These are phyloP conservation scores for Yponomeuta cagnagella DNA, from an alignment of 2,888 invertebrate genomes.

Conservation along the genomic window DNA sequence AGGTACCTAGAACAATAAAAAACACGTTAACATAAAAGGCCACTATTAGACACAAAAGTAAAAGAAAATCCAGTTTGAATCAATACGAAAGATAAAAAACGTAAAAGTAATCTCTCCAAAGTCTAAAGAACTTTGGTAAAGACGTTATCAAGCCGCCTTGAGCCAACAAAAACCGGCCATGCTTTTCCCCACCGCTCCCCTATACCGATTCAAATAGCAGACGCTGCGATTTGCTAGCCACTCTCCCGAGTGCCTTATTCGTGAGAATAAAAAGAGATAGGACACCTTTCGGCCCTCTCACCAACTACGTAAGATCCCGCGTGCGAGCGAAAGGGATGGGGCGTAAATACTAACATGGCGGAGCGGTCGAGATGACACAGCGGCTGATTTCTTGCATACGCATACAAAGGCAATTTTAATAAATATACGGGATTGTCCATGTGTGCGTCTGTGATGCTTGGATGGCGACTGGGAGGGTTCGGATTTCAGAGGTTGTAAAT, in stretches of 20 bases:
- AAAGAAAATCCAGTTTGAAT: background rate
- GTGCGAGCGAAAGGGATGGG: constrained; percentile 41
- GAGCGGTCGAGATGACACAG: constrained; percentile 45
- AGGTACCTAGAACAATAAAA: background rate
- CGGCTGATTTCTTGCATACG: constrained; percentile 49
- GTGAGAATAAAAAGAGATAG: constrained; percentile 41
- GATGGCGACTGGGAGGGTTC: constrained; percentile 45
- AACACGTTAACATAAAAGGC: background rate
- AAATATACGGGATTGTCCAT: constrained; percentile 15
- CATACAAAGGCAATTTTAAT: constrained; percentile 32
- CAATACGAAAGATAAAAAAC: background rate
- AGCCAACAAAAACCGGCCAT: constrained; percentile 30
- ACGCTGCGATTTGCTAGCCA: constrained; percentile 45
- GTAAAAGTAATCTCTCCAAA: background rate
- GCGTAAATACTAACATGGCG: constrained; percentile 61
- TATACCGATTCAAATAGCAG: constrained; percentile 45
- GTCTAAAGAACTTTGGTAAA: background rate
- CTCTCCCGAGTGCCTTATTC: constrained; percentile 28
- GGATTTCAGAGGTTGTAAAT: constrained; percentile 40
- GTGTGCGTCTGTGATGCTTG: constrained; percentile 45
- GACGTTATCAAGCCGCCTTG: constrained; percentile 4
- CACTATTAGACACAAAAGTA: background rate
- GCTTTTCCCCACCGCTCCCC: constrained; percentile 59
- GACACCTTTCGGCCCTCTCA: constrained; percentile 18
- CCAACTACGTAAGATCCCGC: constrained; percentile 22